Conservation (phyloP, 2,113 vertebrate species). For the Falcunculus frontatus region DNA sequence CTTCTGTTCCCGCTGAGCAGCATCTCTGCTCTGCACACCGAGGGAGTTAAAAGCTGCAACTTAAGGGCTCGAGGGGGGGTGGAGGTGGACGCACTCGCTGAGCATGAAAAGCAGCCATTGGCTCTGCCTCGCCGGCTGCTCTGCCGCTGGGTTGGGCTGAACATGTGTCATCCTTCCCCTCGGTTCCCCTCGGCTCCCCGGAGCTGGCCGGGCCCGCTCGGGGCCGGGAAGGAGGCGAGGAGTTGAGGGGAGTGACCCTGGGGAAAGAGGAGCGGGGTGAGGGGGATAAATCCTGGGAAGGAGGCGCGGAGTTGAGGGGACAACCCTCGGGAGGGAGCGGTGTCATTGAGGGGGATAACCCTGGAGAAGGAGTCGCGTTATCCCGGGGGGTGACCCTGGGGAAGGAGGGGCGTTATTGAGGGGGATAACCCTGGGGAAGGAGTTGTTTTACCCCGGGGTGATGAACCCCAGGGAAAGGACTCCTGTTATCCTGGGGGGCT, state of each 20-base stretch:
- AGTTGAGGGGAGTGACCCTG: background rate
- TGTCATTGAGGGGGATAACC: background rate
- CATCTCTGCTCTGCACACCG: background rate
- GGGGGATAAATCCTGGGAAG: background rate
- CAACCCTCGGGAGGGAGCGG: too few species aligned
- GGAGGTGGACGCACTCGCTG: constrained; percentile 10
- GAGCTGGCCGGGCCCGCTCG: background rate
- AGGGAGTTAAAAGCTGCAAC: constrained; percentile 28
- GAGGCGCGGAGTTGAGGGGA: fast-evolving
- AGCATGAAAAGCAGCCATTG: constrained; percentile 16
- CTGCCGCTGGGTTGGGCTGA: constrained; percentile 13
- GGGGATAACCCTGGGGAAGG: background rate
- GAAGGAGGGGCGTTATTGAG: background rate
- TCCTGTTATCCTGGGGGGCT: background rate
- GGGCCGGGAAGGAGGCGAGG: background rate
- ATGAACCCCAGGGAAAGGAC: background rate
- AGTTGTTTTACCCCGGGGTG: fast-evolving
- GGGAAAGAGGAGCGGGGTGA: background rate
- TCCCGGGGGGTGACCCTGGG: background rate
- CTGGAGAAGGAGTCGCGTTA: background rate
- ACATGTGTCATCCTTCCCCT: constrained; percentile 2
- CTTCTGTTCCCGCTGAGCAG: constrained; percentile 48
- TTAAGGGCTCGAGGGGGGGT: background rate
- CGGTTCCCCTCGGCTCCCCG: background rate
- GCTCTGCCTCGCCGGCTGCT: constrained; percentile 21